Evolutionary conservation across 2,797 vertebrate genomes (phyloP), one percentile per base, ranked within the genome.

Genomic region (Anabas testudineus): DNA sequence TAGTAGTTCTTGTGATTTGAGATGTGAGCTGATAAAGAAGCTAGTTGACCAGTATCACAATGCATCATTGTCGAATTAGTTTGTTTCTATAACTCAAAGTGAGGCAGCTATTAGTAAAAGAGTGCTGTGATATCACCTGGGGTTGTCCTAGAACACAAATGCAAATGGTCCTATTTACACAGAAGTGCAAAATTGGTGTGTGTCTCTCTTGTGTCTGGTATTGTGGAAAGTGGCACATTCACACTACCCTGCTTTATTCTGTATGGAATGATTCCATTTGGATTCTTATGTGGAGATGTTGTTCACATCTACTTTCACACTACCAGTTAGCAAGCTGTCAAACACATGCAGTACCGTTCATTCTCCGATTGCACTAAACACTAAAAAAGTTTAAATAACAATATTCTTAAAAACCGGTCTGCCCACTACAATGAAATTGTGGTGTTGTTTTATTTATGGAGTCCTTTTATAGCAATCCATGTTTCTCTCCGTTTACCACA

Each of bases 301-400:
- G 15, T 63, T 67, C 57, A 73, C 19, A 24, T 66, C 64, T 14
- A 52, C 37, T 60, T 78, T 78, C 69, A 53, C 70, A 55, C 69
- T 26, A 52, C 62, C 71, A 74, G 71, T 86, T 82, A 86, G 67
- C 76, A 81, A 47, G 16, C 48, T 71, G 78, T 83, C 65, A 82
- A 37, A 78, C 62, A 59, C 65, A 26, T 57, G n/a, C n/a, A n/a
- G n/a, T n/a, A 18, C 52, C 41, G 26, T 26, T 37, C 28, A 37
- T 19, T 41, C 48, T 66, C 51, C 2, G 30, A 41, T 26, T 30
- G 45, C 36, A 42, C 26, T 9, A 26, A 66, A 63, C 39, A 46
- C 55, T 41, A 60, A 16, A 26, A 51, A 13, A 39, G 18, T 9
- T 19, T 19, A 19, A 19, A 19, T 15, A 19, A 45, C 53, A 48